Conservation (phyloP, 2,113 vertebrate genomes). For the Cynoglossus semilaevis region DNA sequence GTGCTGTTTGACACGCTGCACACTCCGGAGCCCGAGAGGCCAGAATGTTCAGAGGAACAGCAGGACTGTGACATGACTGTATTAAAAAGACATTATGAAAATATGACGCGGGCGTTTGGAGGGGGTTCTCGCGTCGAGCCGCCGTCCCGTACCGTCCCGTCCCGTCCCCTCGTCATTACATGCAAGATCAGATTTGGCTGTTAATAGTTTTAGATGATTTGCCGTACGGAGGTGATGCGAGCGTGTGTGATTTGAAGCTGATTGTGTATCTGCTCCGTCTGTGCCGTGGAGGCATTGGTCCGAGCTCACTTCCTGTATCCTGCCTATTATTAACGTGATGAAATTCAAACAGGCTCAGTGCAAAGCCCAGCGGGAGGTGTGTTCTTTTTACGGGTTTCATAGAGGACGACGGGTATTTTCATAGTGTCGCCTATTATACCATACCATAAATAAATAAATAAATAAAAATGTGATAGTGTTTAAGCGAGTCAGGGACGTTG, state of each 20-base stretch:
- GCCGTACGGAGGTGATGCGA: slow-evolving; percentile 29
- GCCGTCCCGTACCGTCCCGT: too few species aligned
- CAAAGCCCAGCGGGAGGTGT: background rate
- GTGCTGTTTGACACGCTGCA: slow-evolving; percentile 46
- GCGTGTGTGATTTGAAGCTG: slow-evolving; percentile 36
- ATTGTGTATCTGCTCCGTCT: slow-evolving; percentile 29
- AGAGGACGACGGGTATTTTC: slow-evolving; percentile 13
- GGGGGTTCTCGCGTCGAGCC: slow-evolving; percentile 22
- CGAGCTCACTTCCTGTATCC: slow-evolving; percentile 14
- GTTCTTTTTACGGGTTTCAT: slow-evolving; percentile 13
- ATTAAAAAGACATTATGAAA: slow-evolving; percentile 62
- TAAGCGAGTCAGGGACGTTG: slow-evolving; percentile 42
- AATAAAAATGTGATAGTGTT: slow-evolving; percentile 70
- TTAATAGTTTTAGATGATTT: slow-evolving; percentile 54
- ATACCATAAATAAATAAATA: background rate
- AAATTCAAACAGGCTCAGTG: slow-evolving; percentile 19
- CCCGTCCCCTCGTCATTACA: slow-evolving; percentile 27
- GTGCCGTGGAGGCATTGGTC: slow-evolving; percentile 36
- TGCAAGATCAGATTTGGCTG: slow-evolving; percentile 36
- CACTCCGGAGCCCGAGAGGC: slow-evolving; percentile 43
- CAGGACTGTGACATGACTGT: slow-evolving; percentile 50
- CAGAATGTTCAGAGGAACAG: slow-evolving; percentile 47
- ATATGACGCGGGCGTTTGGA: slow-evolving; percentile 26
- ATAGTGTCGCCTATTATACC: slow-evolving; percentile 23
- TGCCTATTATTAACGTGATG: slow-evolving; percentile 22